These are phyloP conservation scores for Xiphophorus couchianus DNA, from an alignment of 2,113 vertebrate species.

Conservation along the genomic window DNA sequence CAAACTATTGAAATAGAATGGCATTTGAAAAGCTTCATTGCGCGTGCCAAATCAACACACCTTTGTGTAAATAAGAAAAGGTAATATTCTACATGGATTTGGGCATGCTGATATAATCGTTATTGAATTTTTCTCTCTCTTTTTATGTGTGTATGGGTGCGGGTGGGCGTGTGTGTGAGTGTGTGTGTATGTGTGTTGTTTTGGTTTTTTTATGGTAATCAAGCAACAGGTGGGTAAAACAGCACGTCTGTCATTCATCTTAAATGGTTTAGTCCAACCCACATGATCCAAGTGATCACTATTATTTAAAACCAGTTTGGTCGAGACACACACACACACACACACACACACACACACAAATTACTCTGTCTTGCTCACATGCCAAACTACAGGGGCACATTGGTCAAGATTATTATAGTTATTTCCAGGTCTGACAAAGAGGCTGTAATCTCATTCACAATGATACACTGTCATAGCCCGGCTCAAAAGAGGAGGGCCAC, in stretches of 20 bases:
- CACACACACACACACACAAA: background rate
- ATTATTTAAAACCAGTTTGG: slow-evolving; percentile 49
- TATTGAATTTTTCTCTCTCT: background rate
- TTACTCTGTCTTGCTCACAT: slow-evolving; percentile 5
- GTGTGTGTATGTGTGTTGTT: slow-evolving; percentile 3
- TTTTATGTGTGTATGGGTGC: background rate
- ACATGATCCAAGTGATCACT: slow-evolving; percentile 56
- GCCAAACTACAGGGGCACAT: slow-evolving; percentile 23
- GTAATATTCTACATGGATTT: slow-evolving; percentile 14
- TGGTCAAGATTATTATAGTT: slow-evolving; percentile 71
- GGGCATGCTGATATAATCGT: background rate
- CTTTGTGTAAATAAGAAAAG: slow-evolving; percentile 21
- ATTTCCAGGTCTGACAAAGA: slow-evolving; percentile 69
- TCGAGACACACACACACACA: background rate
- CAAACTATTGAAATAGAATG: background rate
- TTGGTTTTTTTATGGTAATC: slow-evolving; percentile 3
- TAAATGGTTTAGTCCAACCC: slow-evolving; percentile 53
- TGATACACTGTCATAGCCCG: background rate
- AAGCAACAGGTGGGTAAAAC: slow-evolving; percentile 48
- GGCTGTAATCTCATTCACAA: slow-evolving; percentile 48
- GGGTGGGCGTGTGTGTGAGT: slow-evolving; percentile 10
- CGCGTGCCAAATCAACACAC: background rate
- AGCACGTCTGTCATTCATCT: slow-evolving; percentile 51
- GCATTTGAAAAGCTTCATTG: background rate
- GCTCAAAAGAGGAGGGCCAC: background rate